phyloP scores from a whole-genome alignment of 1,140 invertebrate species.

The Asbolus verrucosus region DNA sequence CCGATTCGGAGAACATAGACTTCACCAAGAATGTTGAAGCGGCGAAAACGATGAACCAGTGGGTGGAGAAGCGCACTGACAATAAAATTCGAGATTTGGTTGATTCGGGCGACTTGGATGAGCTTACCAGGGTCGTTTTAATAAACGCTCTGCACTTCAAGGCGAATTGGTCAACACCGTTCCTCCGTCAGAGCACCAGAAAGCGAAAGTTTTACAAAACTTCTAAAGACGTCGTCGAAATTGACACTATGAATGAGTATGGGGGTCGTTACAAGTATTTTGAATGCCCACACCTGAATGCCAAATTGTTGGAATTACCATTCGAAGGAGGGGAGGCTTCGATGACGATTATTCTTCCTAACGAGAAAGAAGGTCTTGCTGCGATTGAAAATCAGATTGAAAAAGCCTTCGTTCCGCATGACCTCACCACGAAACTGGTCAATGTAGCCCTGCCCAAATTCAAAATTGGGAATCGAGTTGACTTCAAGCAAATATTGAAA shows the following conservation, averaged over 20 bases:
- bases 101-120: background rate
- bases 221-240: background rate
- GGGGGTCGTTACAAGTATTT: background rate
- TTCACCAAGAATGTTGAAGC: slow-evolving; percentile 65
- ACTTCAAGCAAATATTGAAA: too few relatives aligned
- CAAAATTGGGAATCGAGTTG: too few relatives aligned
- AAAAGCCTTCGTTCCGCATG: too few relatives aligned
- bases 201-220: background rate
- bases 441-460: too few relatives aligned
- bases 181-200: background rate
- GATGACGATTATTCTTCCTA: too few relatives aligned
- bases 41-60: slow-evolving; percentile 50
- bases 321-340: too few relatives aligned
- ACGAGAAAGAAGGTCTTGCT: too few relatives aligned
- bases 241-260: background rate
- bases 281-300: background rate
- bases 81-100: background rate
- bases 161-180: background rate
- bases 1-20: slow-evolving; percentile 69
- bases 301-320: too few relatives aligned
- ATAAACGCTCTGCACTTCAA: background rate
- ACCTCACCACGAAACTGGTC: too few relatives aligned
- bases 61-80: background rate
- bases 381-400: too few relatives aligned
- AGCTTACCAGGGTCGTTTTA: background rate